Conservation (phyloP, 2,888 invertebrate species). For the Nematopogon swammerdamellus region DNA sequence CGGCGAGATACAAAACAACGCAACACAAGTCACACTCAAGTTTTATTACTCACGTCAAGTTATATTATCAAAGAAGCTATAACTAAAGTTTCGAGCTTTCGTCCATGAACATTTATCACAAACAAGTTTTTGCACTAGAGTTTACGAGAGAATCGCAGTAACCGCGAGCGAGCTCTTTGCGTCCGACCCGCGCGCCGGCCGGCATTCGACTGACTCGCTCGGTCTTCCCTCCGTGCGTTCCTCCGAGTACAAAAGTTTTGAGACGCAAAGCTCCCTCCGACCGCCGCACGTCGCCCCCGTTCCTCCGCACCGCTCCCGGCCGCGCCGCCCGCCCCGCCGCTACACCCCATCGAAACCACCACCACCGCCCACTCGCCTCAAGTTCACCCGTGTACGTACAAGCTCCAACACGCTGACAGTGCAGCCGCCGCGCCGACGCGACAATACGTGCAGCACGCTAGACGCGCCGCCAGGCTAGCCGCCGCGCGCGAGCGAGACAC, state of each 20-base stretch:
- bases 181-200: conserved; percentile 40
- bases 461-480: conserved; percentile 51
- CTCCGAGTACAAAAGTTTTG: too few relatives aligned
- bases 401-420: conserved; percentile 44
- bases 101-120: too few relatives aligned
- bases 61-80: too few relatives aligned
- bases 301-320: conserved; percentile 16
- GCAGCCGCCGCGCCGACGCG: too few relatives aligned
- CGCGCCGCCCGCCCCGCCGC: conserved; percentile 57
- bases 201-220: conserved; percentile 52
- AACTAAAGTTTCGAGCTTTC: too few relatives aligned
- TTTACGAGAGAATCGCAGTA: conserved; percentile 34
- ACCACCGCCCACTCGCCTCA: conserved; percentile 48
- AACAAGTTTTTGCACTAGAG: conserved; percentile 36
- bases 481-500: conserved; percentile 38
- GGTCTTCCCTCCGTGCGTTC: too few relatives aligned
- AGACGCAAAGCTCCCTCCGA: too few relatives aligned
- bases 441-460: conserved; percentile 14
- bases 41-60: too few relatives aligned
- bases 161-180: conserved; percentile 26
- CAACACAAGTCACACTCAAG: conserved; percentile 11
- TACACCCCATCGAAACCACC: conserved; percentile 54
- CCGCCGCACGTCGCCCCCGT: too few relatives aligned
- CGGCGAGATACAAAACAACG: too few relatives aligned
- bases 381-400: conserved; percentile 59